A percentile compares a stretch with the other conserved stretches of the same genome.
These are phyloP conservation scores for Acrobasis suavella DNA, from an alignment of 2,888 invertebrate genomes.

Conservation along the genomic window DNA sequence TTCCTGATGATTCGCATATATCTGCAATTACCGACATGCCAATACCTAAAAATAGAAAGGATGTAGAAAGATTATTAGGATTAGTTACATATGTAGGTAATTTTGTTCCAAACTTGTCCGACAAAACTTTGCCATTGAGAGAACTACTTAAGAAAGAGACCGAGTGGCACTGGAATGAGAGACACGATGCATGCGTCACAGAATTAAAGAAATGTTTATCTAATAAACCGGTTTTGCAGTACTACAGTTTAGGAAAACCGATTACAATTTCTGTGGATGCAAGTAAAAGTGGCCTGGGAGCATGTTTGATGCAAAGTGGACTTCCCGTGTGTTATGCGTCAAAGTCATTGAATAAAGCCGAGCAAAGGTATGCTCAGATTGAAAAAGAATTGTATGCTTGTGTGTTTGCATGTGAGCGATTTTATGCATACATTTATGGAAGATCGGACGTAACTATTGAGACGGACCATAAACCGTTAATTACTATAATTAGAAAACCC, in stretches of 20 bases:
- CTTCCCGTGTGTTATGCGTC: constrained; percentile 35
- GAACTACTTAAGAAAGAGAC: constrained; percentile 34
- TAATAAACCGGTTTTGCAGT: constrained; percentile 30
- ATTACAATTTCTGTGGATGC: constrained; percentile 28
- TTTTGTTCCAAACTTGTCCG: constrained; percentile 36
- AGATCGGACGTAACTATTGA: constrained; percentile 24
- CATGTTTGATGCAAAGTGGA: constrained; percentile 31
- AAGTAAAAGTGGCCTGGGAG: constrained; percentile 35
- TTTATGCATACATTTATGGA: constrained; percentile 31
- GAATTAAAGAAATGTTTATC: constrained; percentile 20
- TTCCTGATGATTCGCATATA: constrained; percentile 32
- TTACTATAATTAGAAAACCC: constrained; percentile 29
- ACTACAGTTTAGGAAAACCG: constrained; percentile 30
- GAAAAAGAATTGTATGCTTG: constrained; percentile 34
- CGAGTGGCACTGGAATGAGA: constrained; percentile 33
- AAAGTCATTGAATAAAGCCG: constrained; percentile 29
- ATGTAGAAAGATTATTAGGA: constrained; percentile 34
- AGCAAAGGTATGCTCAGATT: constrained; percentile 20
- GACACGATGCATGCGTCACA: constrained; percentile 26
- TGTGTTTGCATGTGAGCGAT: constrained; percentile 33
- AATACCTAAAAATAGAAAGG: constrained; percentile 30
- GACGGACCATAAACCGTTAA: constrained; percentile 27
- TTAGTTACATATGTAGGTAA: constrained; percentile 35
- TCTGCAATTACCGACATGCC: constrained; percentile 34
- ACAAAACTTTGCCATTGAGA: constrained; percentile 30